Percentiles rank a stretch among this genome's conserved stretches.
These are phyloP conservation scores for Drepanosiphum platanoidis DNA, from an alignment of 2,888 invertebrate species.

Conservation along the genomic window DNA sequence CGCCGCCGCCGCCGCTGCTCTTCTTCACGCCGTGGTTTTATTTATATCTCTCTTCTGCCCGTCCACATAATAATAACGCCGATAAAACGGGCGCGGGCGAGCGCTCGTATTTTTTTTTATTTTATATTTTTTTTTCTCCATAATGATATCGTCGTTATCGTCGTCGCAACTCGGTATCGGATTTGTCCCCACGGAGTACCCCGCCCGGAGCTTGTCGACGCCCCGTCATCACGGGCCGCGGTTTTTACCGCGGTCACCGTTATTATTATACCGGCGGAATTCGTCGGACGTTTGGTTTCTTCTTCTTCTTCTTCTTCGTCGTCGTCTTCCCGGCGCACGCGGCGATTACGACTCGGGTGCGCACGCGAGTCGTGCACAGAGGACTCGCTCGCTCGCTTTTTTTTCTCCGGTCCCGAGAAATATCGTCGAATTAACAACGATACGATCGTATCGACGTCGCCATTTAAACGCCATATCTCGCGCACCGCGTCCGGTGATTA, in stretches of 20 bases:
- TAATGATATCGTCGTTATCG: no score
- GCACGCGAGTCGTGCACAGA: background rate
- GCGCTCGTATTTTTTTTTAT: background rate
- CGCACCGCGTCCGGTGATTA: background rate
- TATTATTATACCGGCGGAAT: no score
- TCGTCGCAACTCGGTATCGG: no score
- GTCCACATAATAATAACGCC: slow-evolving; percentile 44
- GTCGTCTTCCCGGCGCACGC: background rate
- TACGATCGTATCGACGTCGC: no score
- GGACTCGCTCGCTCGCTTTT: background rate
- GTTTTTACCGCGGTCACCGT: background rate
- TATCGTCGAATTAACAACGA: no score
- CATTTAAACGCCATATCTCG: background rate
- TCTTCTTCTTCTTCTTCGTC: background rate
- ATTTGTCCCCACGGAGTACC: no score
- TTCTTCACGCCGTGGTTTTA: slow-evolving; percentile 26
- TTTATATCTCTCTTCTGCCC: slow-evolving; percentile 54
- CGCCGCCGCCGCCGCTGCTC: background rate
- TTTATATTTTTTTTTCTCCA: no score
- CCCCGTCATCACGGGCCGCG: no score
- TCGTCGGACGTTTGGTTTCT: no score
- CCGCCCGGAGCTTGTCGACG: no score
- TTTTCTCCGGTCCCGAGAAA: no score
- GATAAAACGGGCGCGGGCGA: slow-evolving; percentile 5
- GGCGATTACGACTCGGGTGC: background rate